Evolutionary conservation across 2,797 vertebrate species (phyloP).

Genomic region (Bufotes viridis): DNA sequence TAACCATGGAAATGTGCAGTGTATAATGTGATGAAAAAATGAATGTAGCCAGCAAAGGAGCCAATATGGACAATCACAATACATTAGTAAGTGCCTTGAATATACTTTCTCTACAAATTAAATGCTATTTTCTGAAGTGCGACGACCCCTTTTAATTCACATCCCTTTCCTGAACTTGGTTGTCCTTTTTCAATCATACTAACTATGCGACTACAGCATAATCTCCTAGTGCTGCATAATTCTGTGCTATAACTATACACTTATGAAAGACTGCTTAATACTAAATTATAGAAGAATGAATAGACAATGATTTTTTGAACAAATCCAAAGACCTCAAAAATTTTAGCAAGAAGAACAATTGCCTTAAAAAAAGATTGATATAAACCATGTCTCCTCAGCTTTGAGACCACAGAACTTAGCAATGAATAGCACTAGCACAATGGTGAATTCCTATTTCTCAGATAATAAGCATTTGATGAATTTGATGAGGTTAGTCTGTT

Average conservation of each 20-base stretch:
- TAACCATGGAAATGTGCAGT: too few species aligned
- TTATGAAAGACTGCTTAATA: not conserved
- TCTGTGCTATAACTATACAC: not conserved
- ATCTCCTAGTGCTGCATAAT: not conserved
- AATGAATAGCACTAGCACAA: not conserved
- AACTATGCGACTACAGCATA: too few species aligned
- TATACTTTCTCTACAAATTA: too few species aligned
- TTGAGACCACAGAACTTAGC: not conserved
- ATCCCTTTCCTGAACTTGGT: too few species aligned
- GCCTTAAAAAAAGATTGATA: not conserved
- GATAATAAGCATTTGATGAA: conserved; percentile 17
- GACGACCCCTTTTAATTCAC: too few species aligned
- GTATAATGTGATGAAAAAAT: too few species aligned
- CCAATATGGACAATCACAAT: too few species aligned
- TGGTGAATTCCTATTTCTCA: conserved; percentile 16
- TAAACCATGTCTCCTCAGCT: not conserved
- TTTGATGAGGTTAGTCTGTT: conserved; percentile 47
- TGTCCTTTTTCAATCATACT: too few species aligned
- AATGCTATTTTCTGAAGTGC: too few species aligned
- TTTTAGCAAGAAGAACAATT: not conserved
- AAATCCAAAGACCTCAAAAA: not conserved
- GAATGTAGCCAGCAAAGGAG: too few species aligned
- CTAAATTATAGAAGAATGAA: not conserved
- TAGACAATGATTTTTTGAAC: not conserved
- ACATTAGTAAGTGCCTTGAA: too few species aligned